Evolutionary conservation across 2,888 invertebrate genomes (phyloP), one percentile per base, ranked within the genome.

Genomic region (Leptinotarsa rubiginosa): DNA sequence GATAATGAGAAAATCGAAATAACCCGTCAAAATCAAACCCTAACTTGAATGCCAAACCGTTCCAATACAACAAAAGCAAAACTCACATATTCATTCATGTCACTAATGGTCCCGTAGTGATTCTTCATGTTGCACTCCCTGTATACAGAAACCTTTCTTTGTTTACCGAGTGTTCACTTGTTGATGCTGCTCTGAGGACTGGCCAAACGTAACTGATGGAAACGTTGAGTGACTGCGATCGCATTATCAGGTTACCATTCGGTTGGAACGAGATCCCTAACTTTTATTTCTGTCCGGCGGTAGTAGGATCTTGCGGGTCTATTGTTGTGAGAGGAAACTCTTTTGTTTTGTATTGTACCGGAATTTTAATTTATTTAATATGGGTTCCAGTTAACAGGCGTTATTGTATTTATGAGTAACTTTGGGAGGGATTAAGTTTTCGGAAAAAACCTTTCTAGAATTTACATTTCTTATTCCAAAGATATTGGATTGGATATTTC

Each of bases 61-160:
- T 31, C 10, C 62, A 62, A 65, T 47, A 22, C 22, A 65, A 65
- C 65, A 20, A 20, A 50, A 68, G n/a, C 10, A 31, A 7, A 25
- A 78, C 78, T 77, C 65, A 78, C 78, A 74, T 64, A 70, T 22
- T 73, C 67, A 20, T 74, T 70, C 3, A 73, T 18, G 41, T 31
- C 69, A 52, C 73, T 77, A 49, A 78, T 77, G 72, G 78, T 65
- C 52, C 78, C 78, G 54, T 78, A 78, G 13, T 75, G 72, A n/a
- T 67, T 75, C 74, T 74, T 77, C 76, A 77, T 78, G 49, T 64
- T 75, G 52, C 54, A 25, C 68, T 22, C 54, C 68, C 41, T 62
- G 62, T 52, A 47, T 41, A 41, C 65, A 13, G 18, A 47, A 47
- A 50, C 54, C 41, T 56, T 62, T 15, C 65, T 49, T 68, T 71